A percentile compares a stretch with the other conserved stretches of the same genome.
phyloP scores from a whole-genome alignment of 30 jellyfish, hydroid and myxozoan genomes.

The Hydra vulgaris region DNA sequence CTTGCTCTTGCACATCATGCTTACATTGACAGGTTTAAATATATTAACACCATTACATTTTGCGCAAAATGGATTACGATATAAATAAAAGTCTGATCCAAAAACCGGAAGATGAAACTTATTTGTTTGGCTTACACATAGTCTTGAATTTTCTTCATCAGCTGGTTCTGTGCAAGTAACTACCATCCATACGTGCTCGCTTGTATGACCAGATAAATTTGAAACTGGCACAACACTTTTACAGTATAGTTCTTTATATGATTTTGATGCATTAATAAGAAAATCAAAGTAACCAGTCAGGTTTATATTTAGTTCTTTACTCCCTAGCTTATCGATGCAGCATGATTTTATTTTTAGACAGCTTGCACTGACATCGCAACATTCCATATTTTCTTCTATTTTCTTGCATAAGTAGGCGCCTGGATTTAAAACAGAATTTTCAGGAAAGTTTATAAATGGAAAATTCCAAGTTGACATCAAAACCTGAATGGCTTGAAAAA shows the following conservation, averaged over 20 bases:
- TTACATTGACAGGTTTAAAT: not conserved
- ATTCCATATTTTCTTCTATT: not conserved
- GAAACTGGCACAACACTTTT: not conserved
- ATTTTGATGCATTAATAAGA: not conserved
- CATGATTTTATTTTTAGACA: not conserved
- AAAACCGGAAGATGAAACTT: not conserved
- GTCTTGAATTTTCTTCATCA: not conserved
- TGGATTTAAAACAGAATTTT: not conserved
- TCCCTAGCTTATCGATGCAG: not conserved
- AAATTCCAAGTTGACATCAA: too few species aligned
- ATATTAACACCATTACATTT: not conserved
- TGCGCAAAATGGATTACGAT: not conserved
- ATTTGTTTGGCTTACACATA: not conserved
- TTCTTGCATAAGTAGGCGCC: not conserved
- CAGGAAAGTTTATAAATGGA: not conserved
- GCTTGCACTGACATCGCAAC: not conserved
- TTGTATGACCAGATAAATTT: not conserved
- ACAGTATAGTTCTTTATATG: not conserved
- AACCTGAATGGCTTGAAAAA: too few species aligned
- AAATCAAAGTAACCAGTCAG: not conserved
- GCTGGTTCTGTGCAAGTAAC: not conserved
- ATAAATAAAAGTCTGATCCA: not conserved
- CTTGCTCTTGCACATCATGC: not conserved
- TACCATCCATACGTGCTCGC: not conserved
- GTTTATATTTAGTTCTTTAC: not conserved